These are phyloP conservation scores for Crotalus helleri DNA, from an alignment of 2,113 vertebrate species.

Conservation along the genomic window DNA sequence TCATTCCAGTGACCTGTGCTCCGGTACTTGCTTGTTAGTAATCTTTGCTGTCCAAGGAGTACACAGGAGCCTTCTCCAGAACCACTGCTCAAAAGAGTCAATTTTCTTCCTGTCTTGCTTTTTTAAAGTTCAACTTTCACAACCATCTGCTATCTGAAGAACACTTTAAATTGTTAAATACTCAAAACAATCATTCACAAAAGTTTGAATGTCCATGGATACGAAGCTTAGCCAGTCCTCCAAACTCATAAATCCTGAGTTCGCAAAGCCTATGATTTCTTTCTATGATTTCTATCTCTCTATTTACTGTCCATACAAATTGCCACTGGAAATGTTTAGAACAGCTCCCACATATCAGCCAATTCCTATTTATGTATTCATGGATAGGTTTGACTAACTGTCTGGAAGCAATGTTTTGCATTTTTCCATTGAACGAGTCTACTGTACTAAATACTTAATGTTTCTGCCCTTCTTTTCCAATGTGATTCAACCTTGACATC, in stretches of 20 bases:
- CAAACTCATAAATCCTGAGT: not conserved
- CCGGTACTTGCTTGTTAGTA: not conserved
- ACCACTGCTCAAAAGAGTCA: not conserved
- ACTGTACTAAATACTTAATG: not conserved
- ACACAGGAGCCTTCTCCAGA: not conserved
- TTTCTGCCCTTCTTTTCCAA: not conserved
- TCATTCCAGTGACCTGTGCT: not conserved
- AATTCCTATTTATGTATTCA: conserved; percentile 12
- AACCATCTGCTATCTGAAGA: not conserved
- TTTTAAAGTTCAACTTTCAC: not conserved
- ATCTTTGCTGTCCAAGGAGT: not conserved
- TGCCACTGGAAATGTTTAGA: not conserved
- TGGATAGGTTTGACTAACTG: not conserved
- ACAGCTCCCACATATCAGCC: not conserved
- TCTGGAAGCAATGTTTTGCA: not conserved
- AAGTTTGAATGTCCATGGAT: not conserved
- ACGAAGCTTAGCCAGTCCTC: not conserved
- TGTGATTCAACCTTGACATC: not conserved
- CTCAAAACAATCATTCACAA: not conserved
- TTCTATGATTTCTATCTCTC: too few species aligned
- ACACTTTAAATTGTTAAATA: not conserved
- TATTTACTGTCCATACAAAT: not conserved
- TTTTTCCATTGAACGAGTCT: not conserved
- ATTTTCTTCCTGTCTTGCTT: not conserved
- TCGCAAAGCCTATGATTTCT: not conserved